Conservation (phyloP, 2,797 vertebrate species). For the Thaleichthys pacificus region DNA sequence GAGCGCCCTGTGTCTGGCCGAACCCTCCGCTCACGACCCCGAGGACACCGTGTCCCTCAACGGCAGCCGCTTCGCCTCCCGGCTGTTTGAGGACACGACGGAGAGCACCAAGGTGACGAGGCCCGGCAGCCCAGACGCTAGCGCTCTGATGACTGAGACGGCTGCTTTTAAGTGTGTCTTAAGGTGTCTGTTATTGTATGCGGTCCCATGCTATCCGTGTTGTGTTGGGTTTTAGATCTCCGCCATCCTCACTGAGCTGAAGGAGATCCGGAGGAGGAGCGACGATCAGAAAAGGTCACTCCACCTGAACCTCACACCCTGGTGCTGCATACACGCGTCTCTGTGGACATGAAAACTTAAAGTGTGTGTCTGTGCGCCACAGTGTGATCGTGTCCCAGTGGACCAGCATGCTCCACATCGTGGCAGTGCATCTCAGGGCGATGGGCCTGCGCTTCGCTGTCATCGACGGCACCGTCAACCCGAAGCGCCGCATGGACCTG, state of each 20-base stretch:
- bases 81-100: slow-evolving; percentile 79
- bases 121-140: too few species aligned
- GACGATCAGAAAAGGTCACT: slow-evolving; percentile 85
- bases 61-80: slow-evolving; percentile 77
- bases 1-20: slow-evolving; percentile 79
- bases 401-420: slow-evolving; percentile 91
- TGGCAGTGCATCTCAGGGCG: slow-evolving; percentile 80
- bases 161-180: not conserved
- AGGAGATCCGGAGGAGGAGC: slow-evolving; percentile 68
- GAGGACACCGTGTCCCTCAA: slow-evolving; percentile 82
- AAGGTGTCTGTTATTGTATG: not conserved
- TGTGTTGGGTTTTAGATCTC: slow-evolving; percentile 81
- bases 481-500: slow-evolving; percentile 90
- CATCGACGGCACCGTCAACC: slow-evolving; percentile 87
- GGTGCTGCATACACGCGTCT: not conserved
- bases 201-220: not conserved
- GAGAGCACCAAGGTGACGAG: slow-evolving; percentile 87
- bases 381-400: slow-evolving; percentile 97
- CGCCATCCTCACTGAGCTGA: slow-evolving; percentile 81
- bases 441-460: slow-evolving; percentile 75
- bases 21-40: slow-evolving; percentile 63
- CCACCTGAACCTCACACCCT: not conserved
- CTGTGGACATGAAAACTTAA: not conserved
- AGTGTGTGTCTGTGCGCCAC: slow-evolving; percentile 6
- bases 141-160: not conserved